phyloP scores from a whole-genome alignment of 2,797 vertebrate genomes.

The Leptatherina wallacei region DNA sequence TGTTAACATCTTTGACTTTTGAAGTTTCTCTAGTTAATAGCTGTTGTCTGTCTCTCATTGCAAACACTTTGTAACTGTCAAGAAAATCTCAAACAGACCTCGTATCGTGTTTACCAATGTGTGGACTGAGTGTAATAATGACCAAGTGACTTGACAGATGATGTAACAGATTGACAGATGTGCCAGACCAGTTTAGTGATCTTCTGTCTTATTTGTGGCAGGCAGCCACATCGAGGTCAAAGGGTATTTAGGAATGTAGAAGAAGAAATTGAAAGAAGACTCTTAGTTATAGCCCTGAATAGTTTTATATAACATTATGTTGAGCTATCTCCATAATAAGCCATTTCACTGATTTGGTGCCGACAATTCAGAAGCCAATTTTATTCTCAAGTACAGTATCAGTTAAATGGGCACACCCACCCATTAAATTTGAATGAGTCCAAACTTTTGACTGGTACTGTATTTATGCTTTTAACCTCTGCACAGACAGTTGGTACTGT shows the following conservation, averaged over 20 bases:
- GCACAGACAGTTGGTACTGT: background rate
- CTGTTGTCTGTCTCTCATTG: background rate
- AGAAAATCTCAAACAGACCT: background rate
- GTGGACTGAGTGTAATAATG: background rate
- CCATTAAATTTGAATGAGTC: background rate
- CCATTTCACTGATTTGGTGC: slow-evolving; percentile 6
- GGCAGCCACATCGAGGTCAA: background rate
- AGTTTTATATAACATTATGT: background rate
- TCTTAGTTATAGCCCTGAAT: background rate
- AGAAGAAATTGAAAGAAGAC: slow-evolving; percentile 2
- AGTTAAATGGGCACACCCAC: background rate
- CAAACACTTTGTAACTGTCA: background rate
- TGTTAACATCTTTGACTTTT: slow-evolving; percentile 1
- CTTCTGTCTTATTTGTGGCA: background rate
- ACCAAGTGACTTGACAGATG: background rate
- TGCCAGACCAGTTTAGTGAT: background rate
- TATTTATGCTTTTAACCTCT: background rate
- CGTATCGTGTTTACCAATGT: background rate
- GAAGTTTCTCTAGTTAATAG: background rate
- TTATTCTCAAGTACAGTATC: background rate
- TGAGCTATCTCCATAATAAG: slow-evolving; percentile 1
- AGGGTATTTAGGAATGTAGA: background rate
- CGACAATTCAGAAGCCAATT: background rate
- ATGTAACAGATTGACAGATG: background rate
- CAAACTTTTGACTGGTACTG: background rate